Evolutionary conservation across 2,113 vertebrate species (phyloP).

Genomic region (Gyps fulvus): DNA sequence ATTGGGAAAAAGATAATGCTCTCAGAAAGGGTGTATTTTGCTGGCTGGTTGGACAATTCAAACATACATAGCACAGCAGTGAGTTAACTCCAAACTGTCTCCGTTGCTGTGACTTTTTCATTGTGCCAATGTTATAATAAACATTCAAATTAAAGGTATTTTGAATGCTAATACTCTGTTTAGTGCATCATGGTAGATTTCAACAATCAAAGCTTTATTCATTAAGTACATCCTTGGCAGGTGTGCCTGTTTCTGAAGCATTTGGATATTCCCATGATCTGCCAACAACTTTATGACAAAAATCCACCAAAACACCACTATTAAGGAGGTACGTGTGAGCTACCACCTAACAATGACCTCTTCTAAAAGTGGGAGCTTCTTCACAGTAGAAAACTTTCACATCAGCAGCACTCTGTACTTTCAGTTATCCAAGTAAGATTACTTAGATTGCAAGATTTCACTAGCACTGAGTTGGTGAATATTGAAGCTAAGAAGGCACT

Average conservation of each 20-base stretch:
- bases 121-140: not conserved
- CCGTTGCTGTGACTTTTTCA: not conserved
- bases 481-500: not conserved
- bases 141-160: not conserved
- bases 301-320: not conserved
- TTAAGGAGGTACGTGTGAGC: not conserved
- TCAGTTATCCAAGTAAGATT: not conserved
- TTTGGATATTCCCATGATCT: not conserved
- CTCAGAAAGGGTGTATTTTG: not conserved
- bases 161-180: not conserved
- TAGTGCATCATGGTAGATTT: not conserved
- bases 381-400: not conserved
- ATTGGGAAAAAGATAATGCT: not conserved
- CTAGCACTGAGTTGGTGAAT: not conserved
- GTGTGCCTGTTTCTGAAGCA: not conserved
- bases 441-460: not conserved
- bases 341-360: not conserved
- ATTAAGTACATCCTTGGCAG: not conserved
- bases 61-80: not conserved
- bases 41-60: not conserved
- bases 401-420: not conserved
- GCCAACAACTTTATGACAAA: not conserved
- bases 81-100: not conserved
- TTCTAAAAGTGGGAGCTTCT: not conserved
- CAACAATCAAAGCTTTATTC: not conserved